Percentiles rank a stretch among this genome's conserved stretches.
phyloP scores from a whole-genome alignment of 2,797 vertebrate species.

The Lacerta bilineata region DNA sequence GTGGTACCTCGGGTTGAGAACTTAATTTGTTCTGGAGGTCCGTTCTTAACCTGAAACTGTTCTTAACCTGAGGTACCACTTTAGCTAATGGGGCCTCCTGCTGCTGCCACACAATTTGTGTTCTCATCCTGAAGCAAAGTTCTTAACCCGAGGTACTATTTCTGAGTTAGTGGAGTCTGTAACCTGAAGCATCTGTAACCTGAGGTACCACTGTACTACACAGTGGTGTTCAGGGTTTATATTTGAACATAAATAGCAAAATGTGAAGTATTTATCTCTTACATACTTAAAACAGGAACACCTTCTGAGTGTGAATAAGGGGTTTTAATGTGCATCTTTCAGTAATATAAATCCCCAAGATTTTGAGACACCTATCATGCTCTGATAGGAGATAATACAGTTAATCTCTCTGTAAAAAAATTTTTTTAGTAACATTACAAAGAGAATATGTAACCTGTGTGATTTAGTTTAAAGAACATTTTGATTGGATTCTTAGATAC shows the following conservation, averaged over 20 bases:
- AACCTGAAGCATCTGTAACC: too few relatives aligned
- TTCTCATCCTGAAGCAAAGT: too few relatives aligned
- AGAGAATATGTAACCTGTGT: constrained; percentile 5
- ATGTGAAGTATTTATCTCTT: constrained; percentile 11
- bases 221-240: neutral
- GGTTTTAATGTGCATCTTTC: neutral
- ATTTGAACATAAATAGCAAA: constrained; percentile 38
- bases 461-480: neutral
- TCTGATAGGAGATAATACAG: constrained; percentile 27
- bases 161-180: too few relatives aligned
- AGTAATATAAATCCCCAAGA: neutral
- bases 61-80: too few relatives aligned
- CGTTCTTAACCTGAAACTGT: too few relatives aligned
- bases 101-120: too few relatives aligned
- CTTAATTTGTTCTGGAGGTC: too few relatives aligned
- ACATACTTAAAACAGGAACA: neutral
- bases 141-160: too few relatives aligned
- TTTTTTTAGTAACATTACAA: neutral
- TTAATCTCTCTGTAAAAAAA: constrained; percentile 34
- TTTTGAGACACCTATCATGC: neutral
- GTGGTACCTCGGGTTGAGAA: too few relatives aligned
- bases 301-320: neutral
- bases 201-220: neutral
- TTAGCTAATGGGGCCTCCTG: too few relatives aligned
- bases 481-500: neutral